Conservation (phyloP, 1,140 invertebrate species). For the Caerostris darwini region DNA sequence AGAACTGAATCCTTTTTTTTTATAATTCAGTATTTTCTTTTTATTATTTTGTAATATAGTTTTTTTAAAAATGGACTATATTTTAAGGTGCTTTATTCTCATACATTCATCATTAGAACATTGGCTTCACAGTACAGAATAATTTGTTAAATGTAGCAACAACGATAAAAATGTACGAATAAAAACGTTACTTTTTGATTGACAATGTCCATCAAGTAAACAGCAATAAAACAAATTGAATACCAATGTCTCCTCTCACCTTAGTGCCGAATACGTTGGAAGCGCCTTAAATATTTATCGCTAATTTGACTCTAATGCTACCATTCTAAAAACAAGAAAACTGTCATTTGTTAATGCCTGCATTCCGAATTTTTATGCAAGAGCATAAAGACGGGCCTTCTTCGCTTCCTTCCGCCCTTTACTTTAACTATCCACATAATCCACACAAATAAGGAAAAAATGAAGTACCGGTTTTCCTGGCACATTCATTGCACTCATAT, state of each 20-base stretch:
- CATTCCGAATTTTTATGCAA: background rate
- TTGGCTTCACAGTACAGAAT: too few species aligned
- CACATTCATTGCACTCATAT: slow-evolving; percentile 23
- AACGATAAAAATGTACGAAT: background rate
- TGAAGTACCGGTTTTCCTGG: background rate
- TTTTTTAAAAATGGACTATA: too few species aligned
- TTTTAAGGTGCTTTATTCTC: too few species aligned
- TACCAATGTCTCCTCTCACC: too few species aligned
- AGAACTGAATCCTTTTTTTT: too few species aligned
- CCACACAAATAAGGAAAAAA: slow-evolving; percentile 23
- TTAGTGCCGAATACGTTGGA: background rate
- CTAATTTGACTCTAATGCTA: background rate
- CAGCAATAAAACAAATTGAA: too few species aligned
- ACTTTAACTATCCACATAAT: slow-evolving; percentile 10
- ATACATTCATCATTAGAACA: too few species aligned
- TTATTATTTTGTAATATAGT: too few species aligned
- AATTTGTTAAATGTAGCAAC: background rate
- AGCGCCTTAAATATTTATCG: background rate
- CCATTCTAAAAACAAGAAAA: background rate
- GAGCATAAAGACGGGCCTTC: background rate
- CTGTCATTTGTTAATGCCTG: background rate
- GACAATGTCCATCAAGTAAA: too few species aligned
- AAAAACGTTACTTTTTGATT: too few species aligned
- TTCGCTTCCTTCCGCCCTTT: background rate
- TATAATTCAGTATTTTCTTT: too few species aligned